Evolutionary conservation across 2,888 invertebrate species (phyloP), one percentile per base, ranked within the genome.

Genomic region (Dryomyza anilis): DNA sequence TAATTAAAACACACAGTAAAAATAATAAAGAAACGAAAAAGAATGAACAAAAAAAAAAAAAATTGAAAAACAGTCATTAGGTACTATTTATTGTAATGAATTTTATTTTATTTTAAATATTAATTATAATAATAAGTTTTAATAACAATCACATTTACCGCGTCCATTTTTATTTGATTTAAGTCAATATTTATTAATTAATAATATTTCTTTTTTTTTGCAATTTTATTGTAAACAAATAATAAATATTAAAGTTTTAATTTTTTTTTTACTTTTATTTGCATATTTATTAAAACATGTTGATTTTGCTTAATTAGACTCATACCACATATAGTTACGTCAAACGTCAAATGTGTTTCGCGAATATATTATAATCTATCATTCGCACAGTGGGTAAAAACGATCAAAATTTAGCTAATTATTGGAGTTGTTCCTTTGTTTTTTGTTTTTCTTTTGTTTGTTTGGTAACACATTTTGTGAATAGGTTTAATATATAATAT

Each of bases 131-230:
- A 60, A 39, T 60, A 52, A 36, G 36, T 60, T 60, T 52, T 55
- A 55, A 55, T 58, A 60, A 50, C 60, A 60, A 60, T 60, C 60
- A 60, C 60, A 60, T 60, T 52, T 33, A 60, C 33, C 36, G 33
- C 50, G n/a, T 58, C 19, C 23, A 14, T 29, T 29, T 27, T 46
- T 29, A 19, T 50, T 60, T 7, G 12, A 25, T 60, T 52, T 25
- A 10, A 52, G 60, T 39, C 50, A 52, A 60, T 55, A n/a, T n/a
- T n/a, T n/a, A n/a, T n/a, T n/a, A n/a, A n/a, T n/a, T n/a, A n/a
- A n/a, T n/a, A n/a, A n/a, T n/a, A n/a, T n/a, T n/a, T n/a, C n/a
- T n/a, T n/a, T n/a, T n/a, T n/a, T n/a, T n/a, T n/a, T n/a, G n/a
- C n/a, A n/a, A n/a, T n/a, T 36, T 55, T 55, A 55, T 36, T 55